Evolutionary conservation across 2,888 invertebrate genomes (phyloP).

Genomic region (Agrochola macilenta): DNA sequence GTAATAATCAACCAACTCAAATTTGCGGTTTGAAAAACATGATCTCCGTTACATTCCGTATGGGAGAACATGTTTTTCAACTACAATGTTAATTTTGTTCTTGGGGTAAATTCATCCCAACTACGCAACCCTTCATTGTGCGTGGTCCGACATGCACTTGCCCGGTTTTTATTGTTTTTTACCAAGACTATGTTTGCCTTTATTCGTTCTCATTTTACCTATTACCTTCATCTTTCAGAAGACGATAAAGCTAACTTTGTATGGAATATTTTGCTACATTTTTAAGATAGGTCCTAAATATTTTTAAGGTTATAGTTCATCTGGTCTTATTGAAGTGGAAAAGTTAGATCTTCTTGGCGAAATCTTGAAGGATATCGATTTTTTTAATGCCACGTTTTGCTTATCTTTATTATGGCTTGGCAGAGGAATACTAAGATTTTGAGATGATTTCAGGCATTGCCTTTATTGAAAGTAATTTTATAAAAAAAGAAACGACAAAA

Average conservation of each 20-base stretch:
- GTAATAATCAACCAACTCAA: no score
- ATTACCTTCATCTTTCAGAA: conserved; percentile 11
- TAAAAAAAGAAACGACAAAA: background rate
- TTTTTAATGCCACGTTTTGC: conserved; percentile 22
- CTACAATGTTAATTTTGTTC: no score
- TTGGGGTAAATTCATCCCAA: no score
- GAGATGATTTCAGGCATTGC: background rate
- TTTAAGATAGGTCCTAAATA: conserved; percentile 44
- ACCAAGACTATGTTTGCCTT: background rate
- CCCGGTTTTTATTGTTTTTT: no score
- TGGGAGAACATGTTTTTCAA: no score
- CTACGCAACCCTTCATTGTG: no score
- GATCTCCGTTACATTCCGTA: no score
- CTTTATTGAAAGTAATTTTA: background rate
- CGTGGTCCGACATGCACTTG: no score
- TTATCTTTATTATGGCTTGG: background rate
- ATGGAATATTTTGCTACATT: conserved; percentile 37
- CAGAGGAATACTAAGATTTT: background rate
- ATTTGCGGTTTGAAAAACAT: no score
- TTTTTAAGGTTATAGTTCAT: conserved; percentile 53
- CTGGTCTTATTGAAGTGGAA: conserved; percentile 44
- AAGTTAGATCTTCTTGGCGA: conserved; percentile 34
- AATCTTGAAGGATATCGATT: background rate
- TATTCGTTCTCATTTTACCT: background rate
- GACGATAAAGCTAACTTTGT: conserved; percentile 40